These are phyloP conservation scores for Sebastes diaconus DNA, from an alignment of 2,797 vertebrate species.

Conservation along the genomic window DNA sequence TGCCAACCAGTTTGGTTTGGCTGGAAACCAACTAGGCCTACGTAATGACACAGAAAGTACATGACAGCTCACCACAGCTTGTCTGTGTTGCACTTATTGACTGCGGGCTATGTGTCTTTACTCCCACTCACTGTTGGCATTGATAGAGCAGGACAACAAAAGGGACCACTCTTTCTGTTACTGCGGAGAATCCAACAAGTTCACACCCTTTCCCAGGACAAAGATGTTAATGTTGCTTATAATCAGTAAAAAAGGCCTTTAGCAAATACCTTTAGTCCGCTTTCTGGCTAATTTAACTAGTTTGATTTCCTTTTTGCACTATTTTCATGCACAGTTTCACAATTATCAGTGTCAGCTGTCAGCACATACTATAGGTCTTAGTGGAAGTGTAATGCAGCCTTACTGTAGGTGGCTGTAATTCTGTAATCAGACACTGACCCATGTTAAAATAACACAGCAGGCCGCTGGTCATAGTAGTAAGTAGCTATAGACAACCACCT, in stretches of 20 bases:
- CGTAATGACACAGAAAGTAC: conserved; percentile 27
- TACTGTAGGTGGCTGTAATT: conserved; percentile 10
- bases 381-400: conserved; percentile 18
- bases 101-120: conserved; percentile 42
- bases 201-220: not conserved
- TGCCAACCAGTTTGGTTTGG: conserved; percentile 1
- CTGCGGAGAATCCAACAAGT: not conserved
- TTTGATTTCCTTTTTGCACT: not conserved
- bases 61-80: conserved; percentile 34
- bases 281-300: conserved; percentile 21
- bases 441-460: not conserved
- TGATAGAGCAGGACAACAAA: conserved; percentile 14
- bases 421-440: conserved; percentile 7
- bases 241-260: conserved; percentile 6
- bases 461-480: not conserved
- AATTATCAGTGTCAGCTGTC: conserved; percentile 9
- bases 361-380: not conserved
- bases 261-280: not conserved
- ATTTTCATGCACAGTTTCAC: not conserved
- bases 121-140: conserved; percentile 30
- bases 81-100: conserved; percentile 39
- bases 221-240: not conserved
- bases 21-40: conserved; percentile 18
- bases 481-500: not conserved
- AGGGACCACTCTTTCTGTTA: conserved; percentile 5